A percentile compares a stretch with the other conserved stretches of the same genome.
phyloP scores from a whole-genome alignment of 2,113 vertebrate genomes.

The Rhombomys opimus region DNA sequence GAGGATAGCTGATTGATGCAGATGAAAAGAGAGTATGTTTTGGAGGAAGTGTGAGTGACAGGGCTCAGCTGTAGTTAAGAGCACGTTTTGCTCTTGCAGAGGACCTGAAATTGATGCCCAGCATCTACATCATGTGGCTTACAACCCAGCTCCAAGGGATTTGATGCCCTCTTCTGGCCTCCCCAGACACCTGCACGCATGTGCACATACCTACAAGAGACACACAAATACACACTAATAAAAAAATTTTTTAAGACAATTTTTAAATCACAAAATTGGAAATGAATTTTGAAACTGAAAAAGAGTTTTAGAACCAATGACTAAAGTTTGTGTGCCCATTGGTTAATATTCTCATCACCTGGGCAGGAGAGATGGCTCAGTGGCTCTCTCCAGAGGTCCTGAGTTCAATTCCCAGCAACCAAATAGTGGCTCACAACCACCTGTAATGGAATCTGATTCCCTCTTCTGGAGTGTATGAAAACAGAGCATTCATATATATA shows the following conservation, averaged over 20 bases:
- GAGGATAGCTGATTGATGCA: rapidly evolving
- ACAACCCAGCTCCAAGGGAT: not conserved
- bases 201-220: not conserved
- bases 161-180: not conserved
- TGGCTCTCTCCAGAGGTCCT: too few relatives aligned
- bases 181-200: not conserved
- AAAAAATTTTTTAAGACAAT: not conserved
- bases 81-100: not conserved
- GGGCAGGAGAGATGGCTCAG: too few relatives aligned
- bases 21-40: rapidly evolving
- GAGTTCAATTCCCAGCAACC: too few relatives aligned
- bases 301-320: conserved; percentile 5
- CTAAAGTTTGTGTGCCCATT: not conserved
- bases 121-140: not conserved
- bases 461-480: too few relatives aligned
- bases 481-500: too few relatives aligned
- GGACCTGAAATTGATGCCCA: not conserved
- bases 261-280: not conserved
- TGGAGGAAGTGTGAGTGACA: rapidly evolving
- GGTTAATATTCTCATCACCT: not conserved
- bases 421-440: too few relatives aligned
- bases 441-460: too few relatives aligned
- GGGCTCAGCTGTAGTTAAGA: not conserved
- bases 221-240: not conserved
- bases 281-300: not conserved